Evolutionary conservation across 2,888 invertebrate species (phyloP).

Genomic region (Caenorhabditis macrosperma): DNA sequence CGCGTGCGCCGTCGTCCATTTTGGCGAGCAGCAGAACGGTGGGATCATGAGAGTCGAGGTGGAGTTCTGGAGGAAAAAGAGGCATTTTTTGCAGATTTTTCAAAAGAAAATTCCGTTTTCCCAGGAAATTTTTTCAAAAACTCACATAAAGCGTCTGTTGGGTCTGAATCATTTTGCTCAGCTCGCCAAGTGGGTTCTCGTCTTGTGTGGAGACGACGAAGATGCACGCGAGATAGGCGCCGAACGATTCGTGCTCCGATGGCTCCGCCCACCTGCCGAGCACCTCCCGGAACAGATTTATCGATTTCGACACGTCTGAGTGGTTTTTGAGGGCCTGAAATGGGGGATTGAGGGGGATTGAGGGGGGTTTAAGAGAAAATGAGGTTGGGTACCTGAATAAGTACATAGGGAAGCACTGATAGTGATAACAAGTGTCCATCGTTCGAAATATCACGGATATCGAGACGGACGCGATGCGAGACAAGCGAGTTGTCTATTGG

Average conservation of each 20-base stretch:
- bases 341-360: too few species aligned
- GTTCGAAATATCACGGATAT: constrained; percentile 81
- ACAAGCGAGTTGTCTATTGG: constrained; percentile 47
- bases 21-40: constrained; percentile 73
- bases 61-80: constrained; percentile 71
- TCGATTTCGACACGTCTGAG: constrained; percentile 29
- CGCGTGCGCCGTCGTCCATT: constrained; percentile 82
- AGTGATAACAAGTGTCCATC: constrained; percentile 78
- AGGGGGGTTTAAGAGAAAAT: too few species aligned
- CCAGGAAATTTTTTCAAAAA: not conserved
- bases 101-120: not conserved
- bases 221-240: constrained; percentile 82
- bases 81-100: not conserved
- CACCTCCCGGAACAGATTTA: constrained; percentile 44
- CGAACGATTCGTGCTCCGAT: constrained; percentile 95
- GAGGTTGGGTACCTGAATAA: constrained; percentile 77
- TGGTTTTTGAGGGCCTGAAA: constrained; percentile 57
- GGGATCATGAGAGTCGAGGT: constrained; percentile 65
- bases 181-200: constrained; percentile 87
- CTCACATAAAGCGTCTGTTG: constrained; percentile 86
- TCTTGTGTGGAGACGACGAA: constrained; percentile 84
- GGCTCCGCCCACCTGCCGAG: constrained; percentile 63
- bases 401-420: constrained; percentile 76
- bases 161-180: constrained; percentile 87
- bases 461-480: constrained; percentile 58